A percentile compares a stretch with the other conserved stretches of the same genome.
Conservation (phyloP, 2,888 invertebrate genomes). For the Epirrita christyi region DNA sequence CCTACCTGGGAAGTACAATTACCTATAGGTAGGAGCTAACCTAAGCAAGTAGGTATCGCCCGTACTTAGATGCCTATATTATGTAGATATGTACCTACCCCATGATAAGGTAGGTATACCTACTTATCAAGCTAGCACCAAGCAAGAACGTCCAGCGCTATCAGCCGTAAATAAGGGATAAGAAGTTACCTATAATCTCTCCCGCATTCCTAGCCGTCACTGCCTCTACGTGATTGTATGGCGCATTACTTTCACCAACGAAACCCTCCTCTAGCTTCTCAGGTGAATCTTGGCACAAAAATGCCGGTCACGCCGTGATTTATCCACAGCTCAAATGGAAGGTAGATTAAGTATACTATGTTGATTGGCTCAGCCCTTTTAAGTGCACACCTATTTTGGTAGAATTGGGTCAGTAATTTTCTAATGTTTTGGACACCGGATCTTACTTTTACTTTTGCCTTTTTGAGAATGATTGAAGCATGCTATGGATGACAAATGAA, state of each 20-base stretch:
- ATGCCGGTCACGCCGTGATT: constrained; percentile 9
- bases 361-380: constrained; percentile 27
- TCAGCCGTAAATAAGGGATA: neutral
- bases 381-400: constrained; percentile 19
- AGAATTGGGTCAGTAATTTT: constrained; percentile 19
- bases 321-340: constrained; percentile 23
- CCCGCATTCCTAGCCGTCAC: neutral
- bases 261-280: neutral
- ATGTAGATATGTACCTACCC: too few relatives aligned
- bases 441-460: constrained; percentile 39
- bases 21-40: too few relatives aligned
- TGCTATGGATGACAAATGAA: constrained; percentile 13
- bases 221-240: neutral
- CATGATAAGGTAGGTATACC: too few relatives aligned
- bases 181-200: neutral
- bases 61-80: too few relatives aligned
- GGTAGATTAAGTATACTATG: constrained; percentile 24
- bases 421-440: constrained; percentile 30
- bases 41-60: too few relatives aligned
- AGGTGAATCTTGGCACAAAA: constrained; percentile 10
- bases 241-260: neutral
- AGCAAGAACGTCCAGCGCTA: neutral
- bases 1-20: too few relatives aligned
- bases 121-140: neutral
- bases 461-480: constrained; percentile 23